A percentile compares a stretch with the other conserved stretches of the same genome.
These are phyloP conservation scores for Heteromurus nitidus DNA, from an alignment of 2,888 invertebrate genomes.

Conservation along the genomic window DNA sequence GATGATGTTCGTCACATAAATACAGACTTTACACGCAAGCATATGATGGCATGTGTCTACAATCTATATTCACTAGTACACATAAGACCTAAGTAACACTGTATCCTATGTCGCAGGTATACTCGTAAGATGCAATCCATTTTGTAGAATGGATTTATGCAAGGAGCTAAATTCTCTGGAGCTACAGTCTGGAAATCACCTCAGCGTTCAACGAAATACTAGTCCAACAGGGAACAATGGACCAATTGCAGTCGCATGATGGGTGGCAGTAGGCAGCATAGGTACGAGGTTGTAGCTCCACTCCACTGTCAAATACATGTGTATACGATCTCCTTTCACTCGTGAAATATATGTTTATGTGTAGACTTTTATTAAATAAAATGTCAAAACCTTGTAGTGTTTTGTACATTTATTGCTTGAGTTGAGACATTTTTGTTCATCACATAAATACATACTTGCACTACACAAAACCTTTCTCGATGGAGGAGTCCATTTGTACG, in stretches of 20 bases:
- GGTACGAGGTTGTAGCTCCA: too few species aligned
- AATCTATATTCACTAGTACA: not conserved
- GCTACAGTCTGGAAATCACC: conserved; percentile 38
- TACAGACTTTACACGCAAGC: too few species aligned
- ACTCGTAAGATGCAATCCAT: conserved; percentile 39
- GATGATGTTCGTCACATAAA: too few species aligned
- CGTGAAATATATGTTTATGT: too few species aligned
- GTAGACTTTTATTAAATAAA: not conserved
- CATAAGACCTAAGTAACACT: not conserved
- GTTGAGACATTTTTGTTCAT: not conserved
- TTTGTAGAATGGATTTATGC: conserved; percentile 22
- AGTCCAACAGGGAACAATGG: conserved; percentile 2
- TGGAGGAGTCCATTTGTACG: not conserved
- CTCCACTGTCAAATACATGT: too few species aligned
- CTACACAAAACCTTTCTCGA: not conserved
- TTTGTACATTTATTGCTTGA: not conserved
- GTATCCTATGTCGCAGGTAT: conserved; percentile 19
- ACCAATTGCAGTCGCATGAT: not conserved
- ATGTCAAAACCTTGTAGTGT: too few species aligned
- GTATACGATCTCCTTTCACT: too few species aligned
- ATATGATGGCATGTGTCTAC: not conserved
- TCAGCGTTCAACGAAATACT: conserved; percentile 2
- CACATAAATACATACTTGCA: not conserved
- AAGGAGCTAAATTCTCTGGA: conserved; percentile 22
- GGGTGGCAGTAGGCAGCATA: too few species aligned